Evolutionary conservation across 2,113 vertebrate genomes (phyloP).

Genomic region (Myrmecophaga tridactyla): DNA sequence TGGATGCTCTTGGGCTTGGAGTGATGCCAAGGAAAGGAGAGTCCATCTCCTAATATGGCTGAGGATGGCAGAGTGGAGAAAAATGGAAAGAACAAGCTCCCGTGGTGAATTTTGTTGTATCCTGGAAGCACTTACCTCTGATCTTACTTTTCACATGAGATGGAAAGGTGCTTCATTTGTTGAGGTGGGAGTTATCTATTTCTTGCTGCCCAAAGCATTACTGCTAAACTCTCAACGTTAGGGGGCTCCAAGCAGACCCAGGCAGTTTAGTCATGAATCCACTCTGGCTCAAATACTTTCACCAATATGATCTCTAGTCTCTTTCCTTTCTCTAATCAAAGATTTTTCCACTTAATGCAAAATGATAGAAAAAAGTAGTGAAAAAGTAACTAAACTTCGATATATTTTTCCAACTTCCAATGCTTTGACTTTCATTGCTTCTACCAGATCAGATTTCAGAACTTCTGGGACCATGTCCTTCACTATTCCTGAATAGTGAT

Average conservation of each 20-base stretch:
- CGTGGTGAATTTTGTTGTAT: background rate
- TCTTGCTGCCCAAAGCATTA: background rate
- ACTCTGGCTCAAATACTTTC: background rate
- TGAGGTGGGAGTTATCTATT: background rate
- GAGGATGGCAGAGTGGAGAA: background rate
- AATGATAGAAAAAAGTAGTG: background rate
- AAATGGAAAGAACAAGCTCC: background rate
- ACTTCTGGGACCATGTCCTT: background rate
- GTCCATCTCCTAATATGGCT: background rate
- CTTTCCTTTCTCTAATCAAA: background rate
- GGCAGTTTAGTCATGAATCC: background rate
- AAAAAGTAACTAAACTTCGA: background rate
- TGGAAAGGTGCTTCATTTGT: background rate
- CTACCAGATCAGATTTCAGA: background rate
- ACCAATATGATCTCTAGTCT: background rate
- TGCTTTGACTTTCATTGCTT: background rate
- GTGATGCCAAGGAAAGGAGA: background rate
- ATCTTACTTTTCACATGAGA: background rate
- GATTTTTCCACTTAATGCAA: background rate
- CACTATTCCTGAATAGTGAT: background rate
- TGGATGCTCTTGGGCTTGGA: too few relatives aligned
- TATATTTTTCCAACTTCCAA: background rate
- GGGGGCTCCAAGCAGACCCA: background rate
- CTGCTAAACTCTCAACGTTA: background rate
- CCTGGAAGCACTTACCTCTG: background rate